phyloP scores from a whole-genome alignment of 2,888 invertebrate genomes.

The Scaptomyza tumidula region DNA sequence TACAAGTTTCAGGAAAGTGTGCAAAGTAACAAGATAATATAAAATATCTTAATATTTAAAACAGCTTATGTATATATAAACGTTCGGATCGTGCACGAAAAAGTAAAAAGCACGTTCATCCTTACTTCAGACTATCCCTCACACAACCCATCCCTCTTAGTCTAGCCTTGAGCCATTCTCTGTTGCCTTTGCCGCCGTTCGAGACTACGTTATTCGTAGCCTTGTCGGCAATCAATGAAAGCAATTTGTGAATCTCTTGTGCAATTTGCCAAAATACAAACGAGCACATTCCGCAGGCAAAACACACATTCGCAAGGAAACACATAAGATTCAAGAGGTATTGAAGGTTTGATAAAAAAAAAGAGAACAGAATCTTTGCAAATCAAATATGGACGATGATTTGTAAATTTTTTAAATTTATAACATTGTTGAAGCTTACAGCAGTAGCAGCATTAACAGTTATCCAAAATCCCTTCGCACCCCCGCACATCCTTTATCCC shows the following conservation, averaged over 20 bases:
- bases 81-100: not conserved
- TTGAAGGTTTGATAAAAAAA: conserved; percentile 34
- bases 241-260: conserved; percentile 75
- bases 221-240: conserved; percentile 75
- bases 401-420: conserved; percentile 77
- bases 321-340: conserved; percentile 29
- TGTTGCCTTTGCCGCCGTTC: conserved; percentile 11
- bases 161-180: conserved; percentile 8
- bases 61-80: not conserved
- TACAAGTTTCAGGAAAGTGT: too few species aligned
- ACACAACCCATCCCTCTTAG: not conserved
- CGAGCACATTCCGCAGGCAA: conserved; percentile 60
- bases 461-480: conserved; percentile 3
- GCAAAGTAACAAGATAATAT: too few species aligned
- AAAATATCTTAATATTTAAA: too few species aligned
- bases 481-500: not conserved
- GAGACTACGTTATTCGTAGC: conserved; percentile 31
- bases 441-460: conserved; percentile 26
- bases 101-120: not conserved
- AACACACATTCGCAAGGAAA: conserved; percentile 6
- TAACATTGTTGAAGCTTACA: conserved; percentile 36
- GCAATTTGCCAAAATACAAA: conserved; percentile 66
- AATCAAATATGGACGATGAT: conserved; percentile 77
- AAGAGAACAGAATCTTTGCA: conserved; percentile 56
- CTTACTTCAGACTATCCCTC: conserved; percentile 2